Conservation (phyloP, 1,140 invertebrate species). For the Bombus terrestris region DNA sequence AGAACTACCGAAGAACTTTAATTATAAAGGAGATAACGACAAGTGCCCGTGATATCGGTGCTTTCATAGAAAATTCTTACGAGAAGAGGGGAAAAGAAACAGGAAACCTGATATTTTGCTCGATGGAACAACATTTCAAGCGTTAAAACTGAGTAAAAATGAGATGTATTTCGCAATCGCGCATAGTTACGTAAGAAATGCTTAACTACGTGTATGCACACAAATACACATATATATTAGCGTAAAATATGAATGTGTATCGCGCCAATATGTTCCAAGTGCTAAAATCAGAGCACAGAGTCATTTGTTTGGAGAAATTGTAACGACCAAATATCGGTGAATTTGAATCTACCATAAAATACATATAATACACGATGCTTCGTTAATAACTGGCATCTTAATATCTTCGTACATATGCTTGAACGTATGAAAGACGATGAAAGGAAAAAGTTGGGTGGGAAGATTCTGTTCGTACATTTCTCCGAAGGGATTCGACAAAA, state of each 20-base stretch:
- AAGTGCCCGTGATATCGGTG: not conserved
- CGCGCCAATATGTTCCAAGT: not conserved
- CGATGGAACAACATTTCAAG: not conserved
- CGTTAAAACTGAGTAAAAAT: not conserved
- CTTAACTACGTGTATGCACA: too few relatives aligned
- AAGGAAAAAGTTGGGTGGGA: not conserved
- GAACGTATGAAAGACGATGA: not conserved
- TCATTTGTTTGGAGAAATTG: not conserved
- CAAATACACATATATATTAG: too few relatives aligned
- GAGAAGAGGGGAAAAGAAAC: not conserved
- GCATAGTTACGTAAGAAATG: not conserved
- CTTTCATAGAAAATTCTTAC: not conserved
- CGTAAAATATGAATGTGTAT: too few relatives aligned
- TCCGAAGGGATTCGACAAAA: not conserved
- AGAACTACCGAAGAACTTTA: not conserved
- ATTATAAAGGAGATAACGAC: not conserved
- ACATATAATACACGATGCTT: not conserved
- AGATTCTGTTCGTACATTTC: not conserved
- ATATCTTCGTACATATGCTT: not conserved
- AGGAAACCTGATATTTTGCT: not conserved
- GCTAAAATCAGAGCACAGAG: not conserved
- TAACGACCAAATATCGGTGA: not conserved
- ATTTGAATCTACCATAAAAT: too few relatives aligned
- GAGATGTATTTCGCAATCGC: not conserved
- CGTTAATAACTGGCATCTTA: not conserved